phyloP scores from a whole-genome alignment of 2,113 vertebrate species.

The Galbula dea region DNA sequence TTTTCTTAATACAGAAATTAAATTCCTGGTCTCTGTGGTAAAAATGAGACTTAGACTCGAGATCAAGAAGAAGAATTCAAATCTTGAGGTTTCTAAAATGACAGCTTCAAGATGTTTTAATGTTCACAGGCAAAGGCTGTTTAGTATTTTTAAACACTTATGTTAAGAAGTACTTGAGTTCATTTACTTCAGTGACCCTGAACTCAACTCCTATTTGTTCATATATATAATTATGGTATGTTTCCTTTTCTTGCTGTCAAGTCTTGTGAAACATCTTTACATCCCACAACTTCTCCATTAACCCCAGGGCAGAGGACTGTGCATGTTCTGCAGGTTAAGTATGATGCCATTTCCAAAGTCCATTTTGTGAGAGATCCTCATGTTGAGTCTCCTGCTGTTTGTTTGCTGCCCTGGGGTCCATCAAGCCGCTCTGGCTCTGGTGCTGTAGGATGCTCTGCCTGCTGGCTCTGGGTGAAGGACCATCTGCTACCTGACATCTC shows the following conservation, averaged over 20 bases:
- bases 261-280: neutral
- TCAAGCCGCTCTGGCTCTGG: neutral
- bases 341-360: neutral
- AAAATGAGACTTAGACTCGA: neutral
- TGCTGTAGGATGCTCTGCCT: neutral
- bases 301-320: neutral
- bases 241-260: neutral
- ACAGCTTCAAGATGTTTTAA: neutral
- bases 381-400: neutral
- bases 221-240: rapidly evolving
- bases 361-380: neutral
- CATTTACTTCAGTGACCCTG: neutral
- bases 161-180: neutral
- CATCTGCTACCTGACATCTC: neutral
- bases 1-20: neutral
- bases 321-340: neutral
- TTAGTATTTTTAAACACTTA: neutral
- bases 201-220: neutral
- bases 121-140: neutral
- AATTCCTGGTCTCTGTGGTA: neutral
- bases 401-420: neutral
- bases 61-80: neutral
- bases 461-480: neutral
- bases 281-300: neutral
- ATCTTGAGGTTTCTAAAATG: neutral